Conservation (phyloP, 1,140 invertebrate genomes). For the Tetranychus cinnabarinus region DNA sequence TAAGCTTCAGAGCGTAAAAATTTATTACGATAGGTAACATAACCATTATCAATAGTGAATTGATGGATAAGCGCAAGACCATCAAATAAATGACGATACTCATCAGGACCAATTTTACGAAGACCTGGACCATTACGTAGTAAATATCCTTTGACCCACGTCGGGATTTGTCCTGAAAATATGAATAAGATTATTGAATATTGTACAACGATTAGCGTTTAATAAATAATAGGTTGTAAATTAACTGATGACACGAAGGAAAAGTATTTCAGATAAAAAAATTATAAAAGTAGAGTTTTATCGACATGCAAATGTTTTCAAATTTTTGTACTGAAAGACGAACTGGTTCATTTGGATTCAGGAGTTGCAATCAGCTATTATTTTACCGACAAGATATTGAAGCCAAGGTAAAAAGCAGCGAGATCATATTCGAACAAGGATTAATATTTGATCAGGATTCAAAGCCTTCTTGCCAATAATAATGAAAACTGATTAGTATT, state of each 20-base stretch:
- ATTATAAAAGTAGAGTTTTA: too few relatives aligned
- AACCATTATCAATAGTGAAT: conserved; percentile 19
- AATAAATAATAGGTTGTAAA: neutral
- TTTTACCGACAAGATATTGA: too few relatives aligned
- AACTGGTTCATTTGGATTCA: too few relatives aligned
- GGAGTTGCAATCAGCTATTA: too few relatives aligned
- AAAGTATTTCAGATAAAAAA: too few relatives aligned
- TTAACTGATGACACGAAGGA: too few relatives aligned
- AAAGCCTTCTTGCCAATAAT: too few relatives aligned
- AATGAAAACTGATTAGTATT: neutral
- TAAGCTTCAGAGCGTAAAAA: conserved; percentile 23
- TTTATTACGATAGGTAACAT: conserved; percentile 20
- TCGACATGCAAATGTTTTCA: too few relatives aligned
- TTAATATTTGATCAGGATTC: neutral
- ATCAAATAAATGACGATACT: conserved; percentile 27
- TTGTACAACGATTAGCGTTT: neutral
- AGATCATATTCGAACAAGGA: neutral
- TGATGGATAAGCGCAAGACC: conserved; percentile 25
- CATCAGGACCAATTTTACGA: conserved; percentile 21
- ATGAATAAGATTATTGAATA: neutral
- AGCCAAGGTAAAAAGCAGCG: too few relatives aligned
- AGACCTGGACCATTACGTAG: conserved; percentile 24
- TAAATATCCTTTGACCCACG: conserved; percentile 22
- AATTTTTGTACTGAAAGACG: too few relatives aligned
- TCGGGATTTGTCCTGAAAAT: conserved; percentile 19